These are phyloP conservation scores for Dasyurus viverrinus DNA, from an alignment of 2,113 vertebrate genomes.

Conservation along the genomic window DNA sequence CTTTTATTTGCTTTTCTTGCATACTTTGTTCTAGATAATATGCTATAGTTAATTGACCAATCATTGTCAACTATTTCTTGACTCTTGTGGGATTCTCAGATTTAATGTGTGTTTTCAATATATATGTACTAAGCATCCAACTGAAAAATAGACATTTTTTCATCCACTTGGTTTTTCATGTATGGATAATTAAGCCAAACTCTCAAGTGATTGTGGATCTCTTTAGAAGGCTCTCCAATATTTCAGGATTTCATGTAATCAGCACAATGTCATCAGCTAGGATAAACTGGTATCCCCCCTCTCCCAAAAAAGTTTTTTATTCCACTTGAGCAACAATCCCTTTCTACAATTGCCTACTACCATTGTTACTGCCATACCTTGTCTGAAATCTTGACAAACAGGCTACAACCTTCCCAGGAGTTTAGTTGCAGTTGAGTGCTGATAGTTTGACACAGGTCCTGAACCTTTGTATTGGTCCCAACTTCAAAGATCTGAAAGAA, in stretches of 20 bases:
- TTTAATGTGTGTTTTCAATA: background rate
- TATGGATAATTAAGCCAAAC: background rate
- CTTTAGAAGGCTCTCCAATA: background rate
- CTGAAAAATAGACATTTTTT: background rate
- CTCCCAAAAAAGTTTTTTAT: background rate
- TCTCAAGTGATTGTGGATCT: background rate
- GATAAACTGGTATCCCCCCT: background rate
- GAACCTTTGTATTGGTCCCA: slow-evolving; percentile 87
- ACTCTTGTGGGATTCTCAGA: background rate
- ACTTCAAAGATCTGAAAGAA: slow-evolving; percentile 90
- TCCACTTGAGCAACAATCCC: background rate
- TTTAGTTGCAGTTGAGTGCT: slow-evolving; percentile 85
- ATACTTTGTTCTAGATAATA: background rate
- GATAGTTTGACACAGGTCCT: slow-evolving; percentile 88
- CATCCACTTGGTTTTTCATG: background rate
- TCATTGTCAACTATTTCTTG: background rate
- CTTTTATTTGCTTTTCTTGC: background rate
- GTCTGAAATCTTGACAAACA: slow-evolving; percentile 95
- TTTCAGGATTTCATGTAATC: background rate
- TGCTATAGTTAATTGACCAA: background rate
- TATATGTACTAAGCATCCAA: background rate
- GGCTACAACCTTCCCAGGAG: slow-evolving; percentile 93
- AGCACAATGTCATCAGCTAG: background rate
- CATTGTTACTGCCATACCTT: slow-evolving; percentile 86
- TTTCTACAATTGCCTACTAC: background rate